Conservation (phyloP, 2,797 vertebrate genomes). For the Pteropus rufus region DNA sequence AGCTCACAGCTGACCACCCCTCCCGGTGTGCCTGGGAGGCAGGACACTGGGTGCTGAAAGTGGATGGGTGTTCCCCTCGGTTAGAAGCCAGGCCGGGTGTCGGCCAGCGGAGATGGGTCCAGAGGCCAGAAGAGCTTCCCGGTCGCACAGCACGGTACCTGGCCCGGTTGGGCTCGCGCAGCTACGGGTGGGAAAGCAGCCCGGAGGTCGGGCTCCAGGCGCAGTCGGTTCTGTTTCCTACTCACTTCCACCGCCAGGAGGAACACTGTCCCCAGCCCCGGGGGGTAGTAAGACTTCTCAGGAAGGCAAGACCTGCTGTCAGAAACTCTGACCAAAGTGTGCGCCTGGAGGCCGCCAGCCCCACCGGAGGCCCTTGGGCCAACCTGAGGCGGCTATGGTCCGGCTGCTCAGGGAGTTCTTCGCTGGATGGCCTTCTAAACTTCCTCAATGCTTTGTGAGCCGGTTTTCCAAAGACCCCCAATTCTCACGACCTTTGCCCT, state of each 20-base stretch:
- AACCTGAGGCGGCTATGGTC: neutral
- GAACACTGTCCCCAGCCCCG: neutral
- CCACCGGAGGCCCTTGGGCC: neutral
- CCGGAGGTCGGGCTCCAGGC: no score
- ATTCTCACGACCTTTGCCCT: neutral
- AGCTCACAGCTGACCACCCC: neutral
- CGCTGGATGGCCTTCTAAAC: neutral
- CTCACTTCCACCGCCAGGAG: no score
- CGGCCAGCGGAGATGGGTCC: neutral
- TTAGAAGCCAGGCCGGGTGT: neutral
- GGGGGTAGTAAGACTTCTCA: neutral
- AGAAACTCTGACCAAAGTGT: neutral
- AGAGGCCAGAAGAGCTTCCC: neutral
- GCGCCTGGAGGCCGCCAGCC: neutral
- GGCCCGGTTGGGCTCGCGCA: neutral
- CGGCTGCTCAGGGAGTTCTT: neutral
- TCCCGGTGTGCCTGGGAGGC: neutral
- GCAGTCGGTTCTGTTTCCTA: no score
- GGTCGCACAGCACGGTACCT: neutral
- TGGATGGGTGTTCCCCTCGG: accelerated
- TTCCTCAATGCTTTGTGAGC: neutral
- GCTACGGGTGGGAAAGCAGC: no score
- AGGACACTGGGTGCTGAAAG: neutral
- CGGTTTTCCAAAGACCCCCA: neutral
- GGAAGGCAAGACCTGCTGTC: neutral